Percentiles rank a stretch among this genome's conserved stretches.
phyloP scores from a whole-genome alignment of 2,113 vertebrate species.

The Tyto alba region DNA sequence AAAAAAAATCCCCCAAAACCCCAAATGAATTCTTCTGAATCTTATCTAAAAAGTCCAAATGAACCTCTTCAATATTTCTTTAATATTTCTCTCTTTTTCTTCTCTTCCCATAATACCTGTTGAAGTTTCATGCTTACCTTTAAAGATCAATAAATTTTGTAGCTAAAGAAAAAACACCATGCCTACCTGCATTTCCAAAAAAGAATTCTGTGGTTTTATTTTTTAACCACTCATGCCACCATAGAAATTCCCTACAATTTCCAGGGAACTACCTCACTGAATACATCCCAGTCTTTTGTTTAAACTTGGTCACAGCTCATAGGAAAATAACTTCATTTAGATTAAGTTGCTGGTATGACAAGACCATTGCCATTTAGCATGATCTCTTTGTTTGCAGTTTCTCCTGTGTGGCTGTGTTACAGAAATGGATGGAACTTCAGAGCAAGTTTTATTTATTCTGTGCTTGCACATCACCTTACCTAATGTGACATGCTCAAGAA shows the following conservation, averaged over 20 bases:
- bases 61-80: not conserved
- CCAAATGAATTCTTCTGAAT: no score
- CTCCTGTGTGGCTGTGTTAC: not conserved
- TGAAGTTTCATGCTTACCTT: not conserved
- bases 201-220: not conserved
- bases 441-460: not conserved
- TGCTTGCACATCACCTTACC: not conserved
- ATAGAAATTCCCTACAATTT: not conserved
- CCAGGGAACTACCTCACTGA: not conserved
- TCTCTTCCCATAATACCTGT: not conserved
- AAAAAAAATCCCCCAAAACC: no score
- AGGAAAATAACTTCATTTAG: not conserved
- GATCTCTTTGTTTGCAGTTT: not conserved
- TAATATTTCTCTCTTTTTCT: not conserved
- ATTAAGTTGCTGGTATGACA: not conserved
- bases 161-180: not conserved
- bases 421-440: not conserved
- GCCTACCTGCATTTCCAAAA: not conserved
- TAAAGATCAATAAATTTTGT: not conserved
- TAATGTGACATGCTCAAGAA: not conserved
- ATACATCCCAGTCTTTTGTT: not conserved
- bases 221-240: not conserved
- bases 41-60: not conserved
- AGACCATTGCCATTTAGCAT: not conserved
- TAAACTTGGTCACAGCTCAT: not conserved